Evolutionary conservation across 2,113 vertebrate species (phyloP), one percentile per base, ranked within the genome.

Genomic region (Cochlearius cochlearius): DNA sequence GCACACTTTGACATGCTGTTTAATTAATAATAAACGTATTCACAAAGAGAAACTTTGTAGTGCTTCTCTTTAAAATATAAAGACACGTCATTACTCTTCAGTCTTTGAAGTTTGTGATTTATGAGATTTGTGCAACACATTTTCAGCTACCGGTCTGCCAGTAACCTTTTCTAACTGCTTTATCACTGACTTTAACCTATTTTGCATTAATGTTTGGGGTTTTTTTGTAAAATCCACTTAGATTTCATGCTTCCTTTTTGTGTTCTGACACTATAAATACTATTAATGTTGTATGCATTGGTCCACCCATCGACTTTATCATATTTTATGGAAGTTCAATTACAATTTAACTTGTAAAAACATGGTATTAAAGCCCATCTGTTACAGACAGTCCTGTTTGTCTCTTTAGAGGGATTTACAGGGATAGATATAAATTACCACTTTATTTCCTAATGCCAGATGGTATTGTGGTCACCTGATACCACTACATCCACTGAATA

Each of bases 251-350:
- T 91, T 72, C 14, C 6, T 52, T 69, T 81, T 32, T 58, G 30
- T 82, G 39, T 77, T 60, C 41, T 90, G 60, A 39, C 34, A 18
- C 41, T 74, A 27, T 32, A 59, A 88, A 45, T 38, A 53, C 9
- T 47, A 39, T 55, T 43, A 67, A 53, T 30, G 20, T 13, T n/a
- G 34, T 67, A 60, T 27, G 60, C 11, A 50, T 12, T 11, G 12
- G n/a, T 49, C 16, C 17, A 32, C 29, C 3, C 26, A 3, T 47
- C 2, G 2, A 2, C 0, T 1, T 58, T 55, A 34, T 38, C 13
- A 7, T 58, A 26, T 71, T 85, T 93, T 45, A 55, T 45, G 25
- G 16, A 67, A 82, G 27, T 58, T 55, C 38, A 66, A 23, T 53
- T 77, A 50, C 41, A 58, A 39, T 7, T 19, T 6, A 60, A 43